Evolutionary conservation across 2,888 invertebrate genomes (phyloP).

Genomic region (Buathra laborator): DNA sequence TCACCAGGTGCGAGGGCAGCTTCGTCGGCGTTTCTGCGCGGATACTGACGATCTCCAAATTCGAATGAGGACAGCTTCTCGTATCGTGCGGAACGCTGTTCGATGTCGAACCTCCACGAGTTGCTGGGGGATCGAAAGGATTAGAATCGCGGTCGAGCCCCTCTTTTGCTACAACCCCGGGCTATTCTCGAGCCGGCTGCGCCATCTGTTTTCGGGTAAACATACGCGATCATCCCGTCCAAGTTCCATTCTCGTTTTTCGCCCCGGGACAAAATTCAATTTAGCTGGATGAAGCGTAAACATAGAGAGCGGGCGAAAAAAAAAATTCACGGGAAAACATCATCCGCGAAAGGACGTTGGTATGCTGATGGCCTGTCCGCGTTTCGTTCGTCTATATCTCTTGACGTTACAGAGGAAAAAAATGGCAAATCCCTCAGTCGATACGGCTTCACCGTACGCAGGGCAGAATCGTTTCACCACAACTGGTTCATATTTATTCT

Average conservation of each 20-base stretch:
- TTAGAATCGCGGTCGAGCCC: constrained; percentile 76
- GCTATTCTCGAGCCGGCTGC: constrained; percentile 78
- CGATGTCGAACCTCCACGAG: constrained; percentile 65
- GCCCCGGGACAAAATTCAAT: constrained; percentile 82
- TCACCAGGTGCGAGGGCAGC: constrained; percentile 49
- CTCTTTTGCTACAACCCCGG: constrained; percentile 76
- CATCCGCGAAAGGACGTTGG: constrained; percentile 66
- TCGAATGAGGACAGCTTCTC: constrained; percentile 19
- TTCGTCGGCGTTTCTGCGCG: constrained; percentile 7
- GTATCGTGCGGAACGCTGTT: constrained; percentile 22
- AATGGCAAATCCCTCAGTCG: constrained; percentile 41
- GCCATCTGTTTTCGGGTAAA: constrained; percentile 83
- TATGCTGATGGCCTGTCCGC: constrained; percentile 29
- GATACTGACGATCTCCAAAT: constrained; percentile 2
- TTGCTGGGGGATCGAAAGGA: constrained; percentile 78
- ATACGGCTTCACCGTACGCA: constrained; percentile 46
- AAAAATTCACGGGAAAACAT: constrained; percentile 75
- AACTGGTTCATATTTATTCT: constrained; percentile 53
- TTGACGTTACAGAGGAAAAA: constrained; percentile 57
- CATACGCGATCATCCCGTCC: constrained; percentile 76
- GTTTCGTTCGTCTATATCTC: constrained; percentile 50
- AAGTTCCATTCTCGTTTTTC: constrained; percentile 79
- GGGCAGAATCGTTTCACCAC: constrained; percentile 18
- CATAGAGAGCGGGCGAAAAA: constrained; percentile 68
- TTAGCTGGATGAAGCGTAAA: constrained; percentile 82